These are phyloP conservation scores for Lycaena phlaeas DNA, from an alignment of 2,888 invertebrate species.

Conservation along the genomic window DNA sequence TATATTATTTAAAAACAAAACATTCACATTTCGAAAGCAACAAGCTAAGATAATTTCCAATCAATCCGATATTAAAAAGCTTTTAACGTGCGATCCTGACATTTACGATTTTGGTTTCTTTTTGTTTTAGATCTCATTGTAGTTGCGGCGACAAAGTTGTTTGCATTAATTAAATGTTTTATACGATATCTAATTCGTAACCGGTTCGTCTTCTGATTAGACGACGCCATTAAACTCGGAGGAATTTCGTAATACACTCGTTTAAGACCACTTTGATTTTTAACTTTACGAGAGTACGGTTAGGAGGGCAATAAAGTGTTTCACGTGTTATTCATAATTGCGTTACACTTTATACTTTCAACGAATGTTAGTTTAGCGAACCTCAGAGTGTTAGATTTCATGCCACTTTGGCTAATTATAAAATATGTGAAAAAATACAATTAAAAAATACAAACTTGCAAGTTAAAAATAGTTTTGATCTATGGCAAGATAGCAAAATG, in stretches of 20 bases:
- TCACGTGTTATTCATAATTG: neutral
- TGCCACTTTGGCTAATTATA: too few species aligned
- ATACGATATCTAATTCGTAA: constrained; percentile 7
- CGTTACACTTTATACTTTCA: neutral
- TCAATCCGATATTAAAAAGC: neutral
- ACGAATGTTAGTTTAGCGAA: too few species aligned
- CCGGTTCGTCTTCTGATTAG: constrained; percentile 6
- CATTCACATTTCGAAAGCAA: neutral
- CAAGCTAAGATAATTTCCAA: neutral
- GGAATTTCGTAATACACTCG: neutral
- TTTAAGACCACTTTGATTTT: neutral
- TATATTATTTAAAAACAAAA: neutral
- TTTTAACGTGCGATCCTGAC: neutral
- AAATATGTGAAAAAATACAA: too few species aligned
- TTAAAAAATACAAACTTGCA: too few species aligned
- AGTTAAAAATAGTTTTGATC: too few species aligned
- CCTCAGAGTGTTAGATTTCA: too few species aligned
- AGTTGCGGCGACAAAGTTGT: constrained; percentile 7
- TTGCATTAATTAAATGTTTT: constrained; percentile 7
- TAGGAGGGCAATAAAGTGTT: neutral
- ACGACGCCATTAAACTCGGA: constrained; percentile 3
- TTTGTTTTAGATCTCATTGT: neutral
- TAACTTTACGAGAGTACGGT: neutral
- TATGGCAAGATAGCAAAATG: too few species aligned
- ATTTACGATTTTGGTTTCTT: neutral